Evolutionary conservation across 1,140 invertebrate genomes (phyloP).

Genomic region (Sinonovacula constricta): DNA sequence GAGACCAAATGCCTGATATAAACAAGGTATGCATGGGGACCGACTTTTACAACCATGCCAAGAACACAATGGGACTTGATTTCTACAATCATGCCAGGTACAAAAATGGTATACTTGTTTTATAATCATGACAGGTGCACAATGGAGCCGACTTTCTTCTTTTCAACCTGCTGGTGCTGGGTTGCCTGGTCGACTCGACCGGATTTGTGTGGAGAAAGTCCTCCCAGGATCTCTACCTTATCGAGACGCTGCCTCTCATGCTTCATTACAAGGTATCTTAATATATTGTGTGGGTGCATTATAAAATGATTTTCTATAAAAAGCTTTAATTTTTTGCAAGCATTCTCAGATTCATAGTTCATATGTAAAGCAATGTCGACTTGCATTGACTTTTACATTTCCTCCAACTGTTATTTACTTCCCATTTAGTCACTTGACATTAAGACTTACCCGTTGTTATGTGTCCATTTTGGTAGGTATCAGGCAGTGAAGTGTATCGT

Average conservation of each 20-base stretch:
- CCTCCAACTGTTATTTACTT: neutral
- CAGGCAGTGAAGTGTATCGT: slow-evolving; percentile 13
- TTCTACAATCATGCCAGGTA: neutral
- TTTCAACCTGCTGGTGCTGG: slow-evolving; percentile 67
- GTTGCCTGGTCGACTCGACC: slow-evolving; percentile 50
- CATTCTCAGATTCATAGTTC: neutral
- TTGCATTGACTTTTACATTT: neutral
- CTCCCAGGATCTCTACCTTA: slow-evolving; percentile 59
- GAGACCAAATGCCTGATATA: neutral
- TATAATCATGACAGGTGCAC: slow-evolving; percentile 53
- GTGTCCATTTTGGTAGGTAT: neutral
- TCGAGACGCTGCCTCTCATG: slow-evolving; percentile 62
- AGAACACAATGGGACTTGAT: neutral
- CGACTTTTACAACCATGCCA: neutral
- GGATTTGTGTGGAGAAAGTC: slow-evolving; percentile 64
- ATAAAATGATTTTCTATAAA: neutral
- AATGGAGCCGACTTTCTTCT: slow-evolving; percentile 66
- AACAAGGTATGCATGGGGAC: neutral
- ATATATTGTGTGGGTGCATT: neutral
- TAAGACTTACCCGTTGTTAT: neutral
- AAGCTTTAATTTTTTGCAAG: neutral
- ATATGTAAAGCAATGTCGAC: neutral
- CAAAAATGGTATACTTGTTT: neutral
- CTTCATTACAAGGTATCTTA: neutral
- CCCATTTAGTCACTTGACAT: neutral